A percentile compares a stretch with the other conserved stretches of the same genome.
Conservation (phyloP, 2,888 invertebrate genomes). For the Nematopogon swammerdamellus region DNA sequence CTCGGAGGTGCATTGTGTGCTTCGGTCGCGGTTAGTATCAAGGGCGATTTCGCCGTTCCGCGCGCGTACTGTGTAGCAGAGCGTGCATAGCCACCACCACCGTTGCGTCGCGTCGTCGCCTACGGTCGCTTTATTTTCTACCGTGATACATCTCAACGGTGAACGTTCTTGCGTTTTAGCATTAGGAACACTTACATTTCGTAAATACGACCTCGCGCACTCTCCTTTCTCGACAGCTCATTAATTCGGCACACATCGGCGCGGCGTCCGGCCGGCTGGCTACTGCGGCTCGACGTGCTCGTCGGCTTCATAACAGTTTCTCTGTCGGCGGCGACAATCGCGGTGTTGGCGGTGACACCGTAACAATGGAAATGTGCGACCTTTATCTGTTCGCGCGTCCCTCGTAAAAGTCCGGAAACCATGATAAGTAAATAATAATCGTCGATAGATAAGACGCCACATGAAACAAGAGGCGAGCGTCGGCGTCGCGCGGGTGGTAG, state of each 20-base stretch:
- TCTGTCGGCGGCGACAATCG: neutral
- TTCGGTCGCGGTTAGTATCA: neutral
- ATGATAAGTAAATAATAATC: neutral
- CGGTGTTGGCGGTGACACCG: neutral
- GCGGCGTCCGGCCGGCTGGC: neutral
- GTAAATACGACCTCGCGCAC: neutral
- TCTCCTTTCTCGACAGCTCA: neutral
- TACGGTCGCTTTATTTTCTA: neutral
- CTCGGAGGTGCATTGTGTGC: neutral
- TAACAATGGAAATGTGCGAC: neutral
- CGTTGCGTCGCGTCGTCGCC: neutral
- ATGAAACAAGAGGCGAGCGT: conserved; percentile 17
- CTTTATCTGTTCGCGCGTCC: neutral
- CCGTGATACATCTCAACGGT: neutral
- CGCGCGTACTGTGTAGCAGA: neutral
- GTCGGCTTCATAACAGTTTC: no score
- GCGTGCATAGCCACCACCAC: neutral
- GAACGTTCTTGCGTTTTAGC: neutral
- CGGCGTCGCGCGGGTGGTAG: conserved; percentile 32
- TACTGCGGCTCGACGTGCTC: no score
- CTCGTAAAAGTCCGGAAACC: neutral
- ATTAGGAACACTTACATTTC: neutral
- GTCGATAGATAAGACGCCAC: conserved; percentile 28
- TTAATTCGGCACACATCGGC: neutral
- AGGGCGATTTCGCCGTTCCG: neutral